Evolutionary conservation across 2,113 vertebrate genomes (phyloP).

Genomic region (Cariama cristata): DNA sequence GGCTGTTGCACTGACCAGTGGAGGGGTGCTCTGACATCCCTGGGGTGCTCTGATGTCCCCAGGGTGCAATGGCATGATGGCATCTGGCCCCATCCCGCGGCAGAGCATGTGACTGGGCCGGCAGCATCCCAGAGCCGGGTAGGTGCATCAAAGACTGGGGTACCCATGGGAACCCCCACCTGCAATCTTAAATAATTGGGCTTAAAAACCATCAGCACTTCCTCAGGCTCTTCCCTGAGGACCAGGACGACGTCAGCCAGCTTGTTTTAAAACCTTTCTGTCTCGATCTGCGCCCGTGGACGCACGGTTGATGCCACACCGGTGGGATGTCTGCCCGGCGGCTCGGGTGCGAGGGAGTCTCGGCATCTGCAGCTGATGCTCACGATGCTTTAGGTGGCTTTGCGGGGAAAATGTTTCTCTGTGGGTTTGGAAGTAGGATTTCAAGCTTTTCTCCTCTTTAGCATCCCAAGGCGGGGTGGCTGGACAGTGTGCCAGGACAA

Average conservation of each 20-base stretch:
- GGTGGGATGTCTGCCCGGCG: background rate
- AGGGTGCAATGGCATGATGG: rapidly evolving
- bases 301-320: rapidly evolving
- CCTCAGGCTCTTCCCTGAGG: background rate
- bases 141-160: background rate
- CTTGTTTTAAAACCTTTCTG: background rate
- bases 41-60: background rate
- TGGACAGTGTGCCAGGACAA: rapidly evolving
- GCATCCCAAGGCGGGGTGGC: background rate
- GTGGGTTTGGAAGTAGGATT: background rate
- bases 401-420: background rate
- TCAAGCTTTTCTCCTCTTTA: background rate
- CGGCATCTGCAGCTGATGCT: rapidly evolving
- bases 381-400: background rate
- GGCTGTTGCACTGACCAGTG: rapidly evolving
- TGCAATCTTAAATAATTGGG: background rate
- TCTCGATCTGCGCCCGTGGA: rapidly evolving
- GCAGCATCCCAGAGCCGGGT: background rate
- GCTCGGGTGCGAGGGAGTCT: rapidly evolving
- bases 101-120: rapidly evolving
- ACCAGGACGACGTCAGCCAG: background rate
- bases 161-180: background rate
- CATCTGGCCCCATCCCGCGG: background rate
- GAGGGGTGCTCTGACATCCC: background rate
- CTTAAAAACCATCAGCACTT: background rate